phyloP scores from a whole-genome alignment of 2,113 vertebrate species.

The Camarhynchus parvulus region DNA sequence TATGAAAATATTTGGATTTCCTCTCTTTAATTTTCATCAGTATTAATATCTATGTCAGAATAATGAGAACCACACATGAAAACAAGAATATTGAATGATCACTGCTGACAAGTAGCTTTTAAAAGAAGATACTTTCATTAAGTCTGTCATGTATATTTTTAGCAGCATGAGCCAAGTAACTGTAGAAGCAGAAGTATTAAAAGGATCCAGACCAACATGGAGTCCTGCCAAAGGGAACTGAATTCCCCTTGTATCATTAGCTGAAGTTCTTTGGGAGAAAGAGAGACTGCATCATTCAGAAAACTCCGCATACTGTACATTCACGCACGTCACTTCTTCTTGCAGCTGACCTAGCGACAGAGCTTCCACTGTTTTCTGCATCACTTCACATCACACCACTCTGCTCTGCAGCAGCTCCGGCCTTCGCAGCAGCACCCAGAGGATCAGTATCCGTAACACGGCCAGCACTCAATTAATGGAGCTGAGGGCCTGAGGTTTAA shows the following conservation, averaged over 20 bases:
- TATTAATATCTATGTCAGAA: constrained; percentile 57
- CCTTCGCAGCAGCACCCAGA: not conserved
- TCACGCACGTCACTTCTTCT: constrained; percentile 70
- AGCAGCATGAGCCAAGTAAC: constrained; percentile 50
- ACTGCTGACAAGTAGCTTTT: constrained; percentile 19
- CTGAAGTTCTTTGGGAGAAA: constrained; percentile 70
- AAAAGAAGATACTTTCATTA: constrained; percentile 39
- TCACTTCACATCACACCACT: constrained; percentile 61
- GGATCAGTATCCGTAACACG: not conserved
- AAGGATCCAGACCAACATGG: constrained; percentile 73
- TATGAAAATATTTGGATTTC: constrained; percentile 31
- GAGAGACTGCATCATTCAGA: constrained; percentile 77
- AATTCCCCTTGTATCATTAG: constrained; percentile 77
- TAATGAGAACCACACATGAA: constrained; percentile 11
- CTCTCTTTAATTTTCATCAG: constrained; percentile 57
- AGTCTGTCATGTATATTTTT: constrained; percentile 56
- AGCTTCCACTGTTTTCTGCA: constrained; percentile 72
- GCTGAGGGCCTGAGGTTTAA: constrained; percentile 37
- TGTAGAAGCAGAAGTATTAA: constrained; percentile 71
- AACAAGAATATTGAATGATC: constrained; percentile 23
- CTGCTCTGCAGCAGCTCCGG: constrained; percentile 7
- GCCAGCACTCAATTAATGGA: constrained; percentile 1
- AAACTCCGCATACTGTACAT: constrained; percentile 72
- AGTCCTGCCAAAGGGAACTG: constrained; percentile 76
- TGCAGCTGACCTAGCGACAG: constrained; percentile 79